These are phyloP conservation scores for Macrobrachium rosenbergii DNA, from an alignment of 1,140 invertebrate genomes.

Conservation along the genomic window DNA sequence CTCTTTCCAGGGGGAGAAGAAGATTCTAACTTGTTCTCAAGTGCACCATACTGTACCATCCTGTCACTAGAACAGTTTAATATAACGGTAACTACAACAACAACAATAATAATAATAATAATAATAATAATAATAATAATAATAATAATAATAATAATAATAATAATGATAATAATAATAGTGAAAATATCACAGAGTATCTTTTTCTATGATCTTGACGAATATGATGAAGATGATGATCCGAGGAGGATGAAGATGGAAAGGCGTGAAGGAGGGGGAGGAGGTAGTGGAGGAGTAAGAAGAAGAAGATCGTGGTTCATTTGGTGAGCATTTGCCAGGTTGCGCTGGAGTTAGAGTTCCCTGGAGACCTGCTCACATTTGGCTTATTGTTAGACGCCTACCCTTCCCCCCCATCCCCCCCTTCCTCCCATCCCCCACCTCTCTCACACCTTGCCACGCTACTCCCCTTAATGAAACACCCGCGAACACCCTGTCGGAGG, in stretches of 20 bases:
- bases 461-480: conserved; percentile 63
- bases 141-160: too few species aligned
- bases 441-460: conserved; percentile 45
- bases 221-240: background rate
- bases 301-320: conserved; percentile 62
- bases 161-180: too few species aligned
- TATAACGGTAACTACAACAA: too few species aligned
- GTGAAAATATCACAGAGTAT: too few species aligned
- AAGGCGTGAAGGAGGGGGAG: background rate
- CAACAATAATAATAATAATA: too few species aligned
- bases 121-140: too few species aligned
- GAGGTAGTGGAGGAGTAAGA: conserved; percentile 31
- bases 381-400: conserved; percentile 62
- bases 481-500: conserved; percentile 50
- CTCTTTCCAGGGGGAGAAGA: too few species aligned
- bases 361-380: conserved; percentile 62
- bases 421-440: background rate
- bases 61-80: too few species aligned
- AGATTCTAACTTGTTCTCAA: too few species aligned
- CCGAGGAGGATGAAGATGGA: conserved; percentile 11
- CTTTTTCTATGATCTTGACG: background rate
- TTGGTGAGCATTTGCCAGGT: conserved; percentile 63
- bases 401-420: conserved; percentile 36
- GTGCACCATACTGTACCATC: too few species aligned
- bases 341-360: conserved; percentile 62